Conservation (phyloP, 2,888 invertebrate species). For the Drosophila nr. medialis region DNA sequence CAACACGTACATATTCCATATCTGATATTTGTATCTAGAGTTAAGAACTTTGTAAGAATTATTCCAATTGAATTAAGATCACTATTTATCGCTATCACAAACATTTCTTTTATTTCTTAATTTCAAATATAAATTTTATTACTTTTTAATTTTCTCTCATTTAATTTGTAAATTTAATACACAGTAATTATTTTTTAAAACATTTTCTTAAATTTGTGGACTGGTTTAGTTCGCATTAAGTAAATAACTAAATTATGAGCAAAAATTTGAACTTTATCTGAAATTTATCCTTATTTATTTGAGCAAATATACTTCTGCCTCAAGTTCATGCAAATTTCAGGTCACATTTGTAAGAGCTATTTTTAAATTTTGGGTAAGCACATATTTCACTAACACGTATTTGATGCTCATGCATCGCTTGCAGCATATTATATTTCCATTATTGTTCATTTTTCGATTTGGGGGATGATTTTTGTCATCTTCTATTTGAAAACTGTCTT, state of each 20-base stretch:
- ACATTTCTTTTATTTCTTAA: neutral
- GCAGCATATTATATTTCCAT: conserved; percentile 63
- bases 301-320: neutral
- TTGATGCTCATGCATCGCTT: conserved; percentile 12
- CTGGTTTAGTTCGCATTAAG: neutral
- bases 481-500: conserved; percentile 45
- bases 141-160: neutral
- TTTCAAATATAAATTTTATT: neutral
- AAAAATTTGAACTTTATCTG: neutral
- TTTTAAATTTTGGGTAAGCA: neutral
- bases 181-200: neutral
- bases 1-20: neutral
- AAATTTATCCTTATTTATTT: neutral
- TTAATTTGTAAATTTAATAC: neutral
- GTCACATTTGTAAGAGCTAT: neutral
- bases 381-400: conserved; percentile 1
- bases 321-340: neutral
- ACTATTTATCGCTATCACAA: neutral
- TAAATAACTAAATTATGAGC: neutral
- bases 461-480: conserved; percentile 66
- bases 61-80: neutral
- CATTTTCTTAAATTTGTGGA: neutral
- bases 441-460: conserved; percentile 56
- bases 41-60: neutral
- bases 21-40: neutral